Evolutionary conservation across 1,140 invertebrate species (phyloP).

Genomic region (Spodoptera litura): DNA sequence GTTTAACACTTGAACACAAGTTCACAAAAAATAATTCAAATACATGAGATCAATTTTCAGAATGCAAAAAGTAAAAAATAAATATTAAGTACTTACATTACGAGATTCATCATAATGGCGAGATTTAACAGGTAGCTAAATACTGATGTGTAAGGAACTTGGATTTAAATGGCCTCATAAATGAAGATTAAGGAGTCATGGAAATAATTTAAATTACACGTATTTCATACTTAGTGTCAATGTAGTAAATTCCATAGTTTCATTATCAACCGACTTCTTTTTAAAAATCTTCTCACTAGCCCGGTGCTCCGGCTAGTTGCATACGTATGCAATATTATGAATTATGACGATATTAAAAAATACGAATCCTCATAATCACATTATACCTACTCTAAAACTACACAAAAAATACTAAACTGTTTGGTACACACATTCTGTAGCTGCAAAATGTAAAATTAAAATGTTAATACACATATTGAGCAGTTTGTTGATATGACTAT

Average conservation of each 20-base stretch:
- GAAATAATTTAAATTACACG: constrained; percentile 48
- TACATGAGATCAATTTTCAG: constrained; percentile 63
- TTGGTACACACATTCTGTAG: neutral
- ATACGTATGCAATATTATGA: constrained; percentile 26
- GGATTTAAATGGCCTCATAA: constrained; percentile 53
- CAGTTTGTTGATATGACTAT: constrained; percentile 39
- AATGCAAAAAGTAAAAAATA: constrained; percentile 53
- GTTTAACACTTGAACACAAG: constrained; percentile 43
- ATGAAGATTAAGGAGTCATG: constrained; percentile 29
- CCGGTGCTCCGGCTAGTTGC: neutral
- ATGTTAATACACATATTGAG: constrained; percentile 24
- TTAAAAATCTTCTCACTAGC: neutral
- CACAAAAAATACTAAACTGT: neutral
- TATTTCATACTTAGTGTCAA: constrained; percentile 33
- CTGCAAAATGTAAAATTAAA: constrained; percentile 24
- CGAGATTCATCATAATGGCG: constrained; percentile 64
- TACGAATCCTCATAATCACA: neutral
- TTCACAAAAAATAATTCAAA: constrained; percentile 50
- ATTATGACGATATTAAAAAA: constrained; percentile 22
- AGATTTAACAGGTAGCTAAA: constrained; percentile 56
- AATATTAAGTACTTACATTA: constrained; percentile 60
- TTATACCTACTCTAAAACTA: constrained; percentile 3
- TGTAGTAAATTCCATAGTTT: constrained; percentile 42
- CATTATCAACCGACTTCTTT: constrained; percentile 12
- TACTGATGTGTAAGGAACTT: constrained; percentile 66